Evolutionary conservation across 2,113 vertebrate species (phyloP).

Genomic region (Cyprinodon tularosa): DNA sequence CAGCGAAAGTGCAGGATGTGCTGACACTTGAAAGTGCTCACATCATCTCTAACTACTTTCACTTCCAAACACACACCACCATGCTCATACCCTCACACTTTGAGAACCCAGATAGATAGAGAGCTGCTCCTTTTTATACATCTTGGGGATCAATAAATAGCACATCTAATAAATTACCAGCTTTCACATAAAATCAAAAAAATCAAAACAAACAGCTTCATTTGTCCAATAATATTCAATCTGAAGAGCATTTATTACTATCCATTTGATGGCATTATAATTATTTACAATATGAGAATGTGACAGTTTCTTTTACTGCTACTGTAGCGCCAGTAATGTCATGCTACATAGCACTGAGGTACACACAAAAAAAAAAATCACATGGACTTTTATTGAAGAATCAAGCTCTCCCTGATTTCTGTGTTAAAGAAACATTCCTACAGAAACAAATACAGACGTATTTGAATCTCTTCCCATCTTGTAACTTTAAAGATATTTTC

Average conservation of each 20-base stretch:
- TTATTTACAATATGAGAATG: slow-evolving; percentile 14
- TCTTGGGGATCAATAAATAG: slow-evolving; percentile 59
- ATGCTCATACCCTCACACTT: slow-evolving; percentile 19
- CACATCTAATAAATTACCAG: slow-evolving; percentile 71
- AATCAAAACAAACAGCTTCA: slow-evolving; percentile 22
- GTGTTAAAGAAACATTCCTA: slow-evolving; percentile 31
- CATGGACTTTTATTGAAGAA: slow-evolving; percentile 28
- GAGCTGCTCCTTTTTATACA: slow-evolving; percentile 55
- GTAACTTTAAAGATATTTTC: not conserved
- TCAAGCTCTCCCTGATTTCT: slow-evolving; percentile 57
- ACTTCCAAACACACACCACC: slow-evolving; percentile 33
- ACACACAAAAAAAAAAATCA: slow-evolving; percentile 16
- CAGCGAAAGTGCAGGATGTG: slow-evolving; percentile 64
- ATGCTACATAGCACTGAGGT: slow-evolving; percentile 62
- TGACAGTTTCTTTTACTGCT: slow-evolving; percentile 43
- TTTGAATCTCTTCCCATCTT: not conserved
- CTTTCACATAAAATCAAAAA: slow-evolving; percentile 44
- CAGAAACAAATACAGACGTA: slow-evolving; percentile 25
- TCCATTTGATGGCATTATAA: slow-evolving; percentile 45
- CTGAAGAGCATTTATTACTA: slow-evolving; percentile 39
- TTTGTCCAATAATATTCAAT: slow-evolving; percentile 27
- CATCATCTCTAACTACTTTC: slow-evolving; percentile 47
- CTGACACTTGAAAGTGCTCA: slow-evolving; percentile 50
- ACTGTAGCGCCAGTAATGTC: slow-evolving; percentile 55
- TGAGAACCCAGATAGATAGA: slow-evolving; percentile 61